Percentiles rank a stretch among this genome's conserved stretches.
Conservation (phyloP, 2,888 invertebrate species). For the Drosophila putrida region DNA sequence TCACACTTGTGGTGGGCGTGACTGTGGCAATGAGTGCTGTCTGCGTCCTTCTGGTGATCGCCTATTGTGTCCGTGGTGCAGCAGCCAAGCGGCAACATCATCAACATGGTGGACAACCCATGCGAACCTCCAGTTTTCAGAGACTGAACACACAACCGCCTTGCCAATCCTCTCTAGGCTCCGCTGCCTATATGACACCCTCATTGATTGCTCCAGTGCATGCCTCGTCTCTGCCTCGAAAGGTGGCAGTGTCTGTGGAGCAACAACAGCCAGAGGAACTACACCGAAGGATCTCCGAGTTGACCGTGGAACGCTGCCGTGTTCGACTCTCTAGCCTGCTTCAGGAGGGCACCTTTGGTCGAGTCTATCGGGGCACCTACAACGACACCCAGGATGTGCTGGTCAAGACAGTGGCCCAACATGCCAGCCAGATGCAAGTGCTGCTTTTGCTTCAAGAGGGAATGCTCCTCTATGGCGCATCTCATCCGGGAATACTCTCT, state of each 20-base stretch:
- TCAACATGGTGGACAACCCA: slow-evolving; percentile 83
- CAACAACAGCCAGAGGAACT: slow-evolving; percentile 84
- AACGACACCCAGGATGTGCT: slow-evolving; percentile 91
- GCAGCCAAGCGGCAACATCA: slow-evolving; percentile 84
- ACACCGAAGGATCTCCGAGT: slow-evolving; percentile 85
- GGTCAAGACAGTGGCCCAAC: slow-evolving; percentile 96
- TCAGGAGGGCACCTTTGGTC: slow-evolving; percentile 95
- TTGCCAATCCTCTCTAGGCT: slow-evolving; percentile 73
- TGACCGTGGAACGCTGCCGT: slow-evolving; percentile 88
- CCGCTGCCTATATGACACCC: slow-evolving; percentile 82
- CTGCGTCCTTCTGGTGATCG: slow-evolving; percentile 81
- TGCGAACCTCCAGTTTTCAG: slow-evolving; percentile 85
- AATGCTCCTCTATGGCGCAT: slow-evolving; percentile 88
- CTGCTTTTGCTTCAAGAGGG: slow-evolving; percentile 92
- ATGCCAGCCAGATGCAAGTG: slow-evolving; percentile 95
- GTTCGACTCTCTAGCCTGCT: slow-evolving; percentile 92
- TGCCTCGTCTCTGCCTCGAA: slow-evolving; percentile 82
- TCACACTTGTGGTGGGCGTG: slow-evolving; percentile 84
- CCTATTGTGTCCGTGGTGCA: slow-evolving; percentile 84
- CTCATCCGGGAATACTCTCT: slow-evolving; percentile 91
- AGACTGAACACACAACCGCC: slow-evolving; percentile 84
- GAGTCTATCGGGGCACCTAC: slow-evolving; percentile 93
- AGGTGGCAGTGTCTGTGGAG: slow-evolving; percentile 75
- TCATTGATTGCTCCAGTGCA: slow-evolving; percentile 83
- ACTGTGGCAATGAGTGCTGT: slow-evolving; percentile 84